phyloP scores from a whole-genome alignment of 2,797 vertebrate genomes.

The Gymnothorax javanicus region DNA sequence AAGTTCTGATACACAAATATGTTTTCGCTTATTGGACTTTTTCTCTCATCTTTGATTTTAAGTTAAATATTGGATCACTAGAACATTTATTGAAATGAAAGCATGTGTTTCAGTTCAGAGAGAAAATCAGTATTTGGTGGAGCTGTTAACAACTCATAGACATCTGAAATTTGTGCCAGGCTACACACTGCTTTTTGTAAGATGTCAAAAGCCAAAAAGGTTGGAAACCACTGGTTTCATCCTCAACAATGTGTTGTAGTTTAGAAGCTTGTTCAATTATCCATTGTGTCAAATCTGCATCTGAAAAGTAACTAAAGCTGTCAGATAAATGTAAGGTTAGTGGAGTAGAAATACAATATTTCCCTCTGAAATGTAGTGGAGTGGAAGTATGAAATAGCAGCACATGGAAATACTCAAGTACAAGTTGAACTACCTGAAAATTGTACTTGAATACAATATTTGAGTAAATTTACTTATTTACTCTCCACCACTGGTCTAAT shows the following conservation, averaged over 20 bases:
- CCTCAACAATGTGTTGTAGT: constrained; percentile 4
- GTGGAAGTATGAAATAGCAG: neutral
- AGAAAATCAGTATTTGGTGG: too few relatives aligned
- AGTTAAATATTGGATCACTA: constrained; percentile 12
- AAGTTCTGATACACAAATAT: neutral
- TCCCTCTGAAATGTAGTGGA: constrained; percentile 10
- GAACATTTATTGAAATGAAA: too few relatives aligned
- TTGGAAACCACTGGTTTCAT: too few relatives aligned
- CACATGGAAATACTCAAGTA: constrained; percentile 7
- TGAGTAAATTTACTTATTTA: too few relatives aligned
- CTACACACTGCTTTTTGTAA: too few relatives aligned
- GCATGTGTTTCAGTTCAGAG: too few relatives aligned
- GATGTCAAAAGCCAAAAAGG: too few relatives aligned
- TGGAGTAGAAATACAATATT: neutral
- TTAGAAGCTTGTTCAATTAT: constrained; percentile 15
- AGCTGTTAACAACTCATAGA: too few relatives aligned
- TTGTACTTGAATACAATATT: constrained; percentile 7
- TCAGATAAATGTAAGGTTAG: constrained; percentile 7
- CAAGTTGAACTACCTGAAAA: neutral
- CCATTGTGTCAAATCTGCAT: too few relatives aligned
- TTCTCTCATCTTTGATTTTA: constrained; percentile 18
- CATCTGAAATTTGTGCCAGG: too few relatives aligned
- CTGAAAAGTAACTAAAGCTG: constrained; percentile 4
- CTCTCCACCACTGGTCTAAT: too few relatives aligned
- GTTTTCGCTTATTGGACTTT: neutral